Conservation (phyloP, 2,113 vertebrate species). For the Spea multiplicata region DNA sequence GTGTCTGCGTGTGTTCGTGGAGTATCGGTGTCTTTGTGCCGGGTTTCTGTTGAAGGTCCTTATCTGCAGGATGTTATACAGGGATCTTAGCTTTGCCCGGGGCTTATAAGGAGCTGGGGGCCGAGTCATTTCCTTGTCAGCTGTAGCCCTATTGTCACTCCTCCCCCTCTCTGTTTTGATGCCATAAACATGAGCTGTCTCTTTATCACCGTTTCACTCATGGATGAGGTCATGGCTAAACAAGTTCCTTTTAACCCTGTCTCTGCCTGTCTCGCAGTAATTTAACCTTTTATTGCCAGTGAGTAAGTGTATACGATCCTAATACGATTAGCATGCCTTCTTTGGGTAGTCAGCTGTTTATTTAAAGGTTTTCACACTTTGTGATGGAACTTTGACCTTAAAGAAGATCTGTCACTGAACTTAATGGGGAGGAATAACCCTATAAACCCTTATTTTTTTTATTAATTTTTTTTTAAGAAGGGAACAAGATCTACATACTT, state of each 20-base stretch:
- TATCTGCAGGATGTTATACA: conserved; percentile 25
- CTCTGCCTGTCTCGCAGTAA: not conserved
- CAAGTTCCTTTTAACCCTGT: conserved; percentile 37
- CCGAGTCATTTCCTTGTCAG: conserved; percentile 8
- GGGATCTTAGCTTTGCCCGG: conserved; percentile 2
- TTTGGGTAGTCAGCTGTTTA: too few relatives aligned
- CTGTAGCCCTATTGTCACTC: conserved; percentile 1
- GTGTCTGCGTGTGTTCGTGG: not conserved
- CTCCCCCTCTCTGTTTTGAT: not conserved
- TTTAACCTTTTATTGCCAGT: not conserved
- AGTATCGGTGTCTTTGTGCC: not conserved
- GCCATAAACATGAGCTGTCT: conserved; percentile 21
- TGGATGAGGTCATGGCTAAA: conserved; percentile 26
- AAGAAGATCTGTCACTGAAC: too few relatives aligned
- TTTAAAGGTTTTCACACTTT: too few relatives aligned
- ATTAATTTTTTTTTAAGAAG: too few relatives aligned
- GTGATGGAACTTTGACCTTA: too few relatives aligned
- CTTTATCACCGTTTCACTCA: conserved; percentile 11
- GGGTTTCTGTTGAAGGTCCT: not conserved
- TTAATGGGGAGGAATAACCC: too few relatives aligned
- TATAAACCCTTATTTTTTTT: too few relatives aligned
- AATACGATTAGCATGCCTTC: too few relatives aligned
- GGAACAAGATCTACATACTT: too few relatives aligned
- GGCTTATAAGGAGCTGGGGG: not conserved
- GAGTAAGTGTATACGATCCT: too few relatives aligned